A percentile compares a stretch with the other conserved stretches of the same genome.
Conservation (phyloP, 1,140 invertebrate species). For the Euura saliciscinereae region DNA sequence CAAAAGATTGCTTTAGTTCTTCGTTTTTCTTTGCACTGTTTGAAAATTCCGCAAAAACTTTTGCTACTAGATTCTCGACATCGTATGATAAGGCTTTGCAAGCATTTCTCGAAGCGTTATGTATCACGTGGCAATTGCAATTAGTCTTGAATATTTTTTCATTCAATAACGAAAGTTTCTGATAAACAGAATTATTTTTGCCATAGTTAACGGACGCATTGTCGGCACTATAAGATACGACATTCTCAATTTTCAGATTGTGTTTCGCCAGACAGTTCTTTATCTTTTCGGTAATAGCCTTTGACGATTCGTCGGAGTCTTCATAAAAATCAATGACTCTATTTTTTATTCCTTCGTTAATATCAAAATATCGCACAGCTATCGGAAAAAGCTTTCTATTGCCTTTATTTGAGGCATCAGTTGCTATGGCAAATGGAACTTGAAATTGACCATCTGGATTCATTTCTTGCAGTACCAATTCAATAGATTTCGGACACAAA, state of each 20-base stretch:
- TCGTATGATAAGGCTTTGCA: conserved; percentile 27
- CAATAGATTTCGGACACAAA: conserved; percentile 17
- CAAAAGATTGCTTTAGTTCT: conserved; percentile 18
- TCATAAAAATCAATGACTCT: conserved; percentile 33
- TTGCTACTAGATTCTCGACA: conserved; percentile 29
- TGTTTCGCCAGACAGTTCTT: conserved; percentile 11
- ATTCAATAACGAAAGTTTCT: conserved; percentile 26
- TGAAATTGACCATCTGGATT: conserved; percentile 10
- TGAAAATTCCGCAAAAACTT: conserved; percentile 28
- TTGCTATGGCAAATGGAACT: conserved; percentile 23
- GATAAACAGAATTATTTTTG: conserved; percentile 26
- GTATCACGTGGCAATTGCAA: conserved; percentile 32
- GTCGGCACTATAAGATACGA: conserved; percentile 25
- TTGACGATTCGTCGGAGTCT: conserved; percentile 21
- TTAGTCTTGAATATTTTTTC: conserved; percentile 31
- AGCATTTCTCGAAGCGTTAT: conserved; percentile 27
- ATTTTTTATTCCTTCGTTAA: conserved; percentile 37
- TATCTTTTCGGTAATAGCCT: conserved; percentile 23
- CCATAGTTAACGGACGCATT: conserved; percentile 32
- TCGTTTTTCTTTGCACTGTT: conserved; percentile 22
- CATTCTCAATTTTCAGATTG: conserved; percentile 15
- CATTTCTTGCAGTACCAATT: conserved; percentile 12
- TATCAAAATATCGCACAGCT: conserved; percentile 25
- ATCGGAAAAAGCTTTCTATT: conserved; percentile 29
- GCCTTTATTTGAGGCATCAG: conserved; percentile 28